These are phyloP conservation scores for Pseudomyrmex gracilis DNA, from an alignment of 1,140 invertebrate species.

Conservation along the genomic window DNA sequence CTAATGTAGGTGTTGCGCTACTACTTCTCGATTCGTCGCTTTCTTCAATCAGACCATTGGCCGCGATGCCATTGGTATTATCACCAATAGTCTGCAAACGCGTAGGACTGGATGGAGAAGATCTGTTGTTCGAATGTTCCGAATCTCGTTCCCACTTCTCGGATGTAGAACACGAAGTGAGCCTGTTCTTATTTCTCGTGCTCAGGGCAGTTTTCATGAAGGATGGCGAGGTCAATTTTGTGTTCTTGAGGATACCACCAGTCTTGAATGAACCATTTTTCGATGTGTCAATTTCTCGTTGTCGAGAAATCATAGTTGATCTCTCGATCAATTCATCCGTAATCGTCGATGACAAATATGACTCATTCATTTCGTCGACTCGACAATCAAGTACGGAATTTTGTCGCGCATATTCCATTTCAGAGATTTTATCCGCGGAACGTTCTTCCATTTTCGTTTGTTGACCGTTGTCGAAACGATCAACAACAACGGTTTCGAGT, in stretches of 20 bases:
- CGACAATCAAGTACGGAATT: conserved; percentile 14
- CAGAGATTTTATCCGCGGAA: neutral
- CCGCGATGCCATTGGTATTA: conserved; percentile 81
- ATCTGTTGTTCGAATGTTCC: conserved; percentile 69
- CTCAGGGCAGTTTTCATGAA: conserved; percentile 88
- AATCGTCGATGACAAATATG: conserved; percentile 21
- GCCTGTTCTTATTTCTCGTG: conserved; percentile 82
- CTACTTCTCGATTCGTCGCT: conserved; percentile 86
- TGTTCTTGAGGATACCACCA: conserved; percentile 66
- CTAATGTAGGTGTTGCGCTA: conserved; percentile 79
- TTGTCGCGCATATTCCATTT: neutral
- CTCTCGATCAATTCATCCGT: neutral
- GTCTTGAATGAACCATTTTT: conserved; percentile 51
- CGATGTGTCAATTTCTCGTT: neutral
- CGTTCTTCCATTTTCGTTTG: conserved; percentile 18
- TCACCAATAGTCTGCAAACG: conserved; percentile 74
- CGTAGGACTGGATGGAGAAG: conserved; percentile 49
- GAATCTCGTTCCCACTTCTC: conserved; percentile 77
- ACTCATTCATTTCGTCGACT: conserved; percentile 47
- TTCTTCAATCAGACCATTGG: conserved; percentile 77
- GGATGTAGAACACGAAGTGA: conserved; percentile 81
- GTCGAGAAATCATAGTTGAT: neutral
- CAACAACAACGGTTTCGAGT: conserved; percentile 63
- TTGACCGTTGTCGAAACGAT: conserved; percentile 68
- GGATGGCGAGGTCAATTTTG: conserved; percentile 87